Base-by-base conservation (phyloP, 1,140 invertebrate genomes). In the Bombus confusus region DNA sequence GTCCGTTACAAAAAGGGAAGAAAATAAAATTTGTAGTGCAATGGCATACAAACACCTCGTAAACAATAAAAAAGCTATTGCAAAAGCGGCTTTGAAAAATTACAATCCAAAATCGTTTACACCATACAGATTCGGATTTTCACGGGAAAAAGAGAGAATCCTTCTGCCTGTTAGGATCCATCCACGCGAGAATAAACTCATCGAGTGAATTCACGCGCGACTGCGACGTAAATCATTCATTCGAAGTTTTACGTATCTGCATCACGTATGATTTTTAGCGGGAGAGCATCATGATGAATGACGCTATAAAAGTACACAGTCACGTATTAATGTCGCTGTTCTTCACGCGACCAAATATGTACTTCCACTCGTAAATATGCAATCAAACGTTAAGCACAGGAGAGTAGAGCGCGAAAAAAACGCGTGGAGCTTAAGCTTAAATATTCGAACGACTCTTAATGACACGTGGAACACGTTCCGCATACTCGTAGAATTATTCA, bases 381-480 rank as follows among this genome's bases (percentile, higher is more conserved):
- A 18, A 57, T 43, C 66, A 22, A n/a, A 41, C 43, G 59, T 41
- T 28, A 25, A 37, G 15, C 34, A 9, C 12, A 13, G n/a, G 18
- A 34, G 8, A 68, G 34, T 9, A 15, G 1, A 68, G 66, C 9
- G 37, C 8, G 5, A 41, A 39, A 41, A 15, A 41, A 43, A 43
- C 41, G 57, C 18, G 9, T 43, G 25, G 25, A n/a, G 13, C 22
- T 15, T 15, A n/a, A 4, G 52, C 22, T 74, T 62, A 64, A 82
- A 83, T 83, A 76, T 83, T 83, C 76, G 28, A 83, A 66, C 59
- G 31, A n/a, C 25, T 13, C 31, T 52, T 83, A 62, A 81, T 81
- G 80, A 81, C 47, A 73, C 80, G 64, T 52, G 79, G 37, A 39
- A 25, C 68, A 13, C 15, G 39, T 41, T 28, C 34, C 66, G 47